Percentiles rank a stretch among this genome's conserved stretches.
Evolutionary conservation across 1,140 invertebrate genomes (phyloP).

Genomic region (Drosophila prosaltans): DNA sequence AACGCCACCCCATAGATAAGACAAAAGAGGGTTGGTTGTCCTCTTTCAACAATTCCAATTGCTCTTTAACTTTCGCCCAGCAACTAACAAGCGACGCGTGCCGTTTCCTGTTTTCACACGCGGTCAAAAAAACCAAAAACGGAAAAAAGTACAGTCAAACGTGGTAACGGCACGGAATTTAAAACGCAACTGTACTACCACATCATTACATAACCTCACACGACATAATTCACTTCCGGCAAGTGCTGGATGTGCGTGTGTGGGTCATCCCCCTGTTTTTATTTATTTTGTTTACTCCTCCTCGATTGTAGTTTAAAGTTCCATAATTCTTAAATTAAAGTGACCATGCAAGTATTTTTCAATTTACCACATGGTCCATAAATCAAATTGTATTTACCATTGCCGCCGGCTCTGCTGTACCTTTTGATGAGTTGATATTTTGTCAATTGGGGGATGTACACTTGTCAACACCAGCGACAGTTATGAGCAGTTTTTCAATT

Average conservation of each 20-base stretch:
- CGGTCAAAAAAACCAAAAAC: constrained; percentile 17
- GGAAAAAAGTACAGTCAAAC: constrained; percentile 56
- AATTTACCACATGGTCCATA: constrained; percentile 76
- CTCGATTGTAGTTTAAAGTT: constrained; percentile 64
- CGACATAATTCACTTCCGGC: constrained; percentile 76
- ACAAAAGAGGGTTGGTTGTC: constrained; percentile 30
- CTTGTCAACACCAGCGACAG: constrained; percentile 61
- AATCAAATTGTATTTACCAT: constrained; percentile 77
- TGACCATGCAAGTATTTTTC: constrained; percentile 66
- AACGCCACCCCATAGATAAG: constrained; percentile 13
- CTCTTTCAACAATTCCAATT: constrained; percentile 48
- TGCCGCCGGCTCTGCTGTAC: constrained; percentile 51
- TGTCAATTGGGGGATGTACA: constrained; percentile 31
- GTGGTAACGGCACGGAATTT: neutral
- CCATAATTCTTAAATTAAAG: constrained; percentile 80
- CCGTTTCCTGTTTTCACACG: constrained; percentile 68
- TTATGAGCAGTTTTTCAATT: constrained; percentile 75
- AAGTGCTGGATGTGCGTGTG: constrained; percentile 19
- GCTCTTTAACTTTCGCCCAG: constrained; percentile 69
- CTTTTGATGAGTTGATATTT: constrained; percentile 75
- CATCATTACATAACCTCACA: constrained; percentile 73
- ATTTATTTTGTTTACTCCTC: too few relatives aligned
- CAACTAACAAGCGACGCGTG: constrained; percentile 73
- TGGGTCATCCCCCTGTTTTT: constrained; percentile 26
- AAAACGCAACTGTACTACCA: constrained; percentile 57